Conservation (phyloP, 2,888 invertebrate species). For the Yponomeuta cagnagella region DNA sequence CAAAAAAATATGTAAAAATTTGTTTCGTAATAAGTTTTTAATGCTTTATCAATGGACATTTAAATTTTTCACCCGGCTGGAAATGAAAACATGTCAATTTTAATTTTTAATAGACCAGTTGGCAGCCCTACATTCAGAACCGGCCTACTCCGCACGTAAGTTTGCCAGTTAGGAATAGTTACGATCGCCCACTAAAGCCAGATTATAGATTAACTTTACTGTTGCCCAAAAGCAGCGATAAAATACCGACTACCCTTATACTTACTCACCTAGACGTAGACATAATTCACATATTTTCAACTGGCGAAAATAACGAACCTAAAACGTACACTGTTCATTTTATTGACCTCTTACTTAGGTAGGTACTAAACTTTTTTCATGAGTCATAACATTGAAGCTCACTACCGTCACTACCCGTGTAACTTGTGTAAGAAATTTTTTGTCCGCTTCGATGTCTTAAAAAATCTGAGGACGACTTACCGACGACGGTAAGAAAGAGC, state of each 20-base stretch:
- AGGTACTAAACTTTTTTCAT: neutral
- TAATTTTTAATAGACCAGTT: neutral
- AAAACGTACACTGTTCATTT: neutral
- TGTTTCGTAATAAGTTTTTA: no score
- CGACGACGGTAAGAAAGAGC: no score
- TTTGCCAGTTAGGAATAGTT: neutral
- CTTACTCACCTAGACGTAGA: neutral
- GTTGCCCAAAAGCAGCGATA: neutral
- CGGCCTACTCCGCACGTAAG: neutral
- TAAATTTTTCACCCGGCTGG: no score
- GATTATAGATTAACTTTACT: slow-evolving; percentile 1
- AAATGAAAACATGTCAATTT: no score
- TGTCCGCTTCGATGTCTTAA: no score
- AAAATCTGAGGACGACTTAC: no score
- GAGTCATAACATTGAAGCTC: neutral
- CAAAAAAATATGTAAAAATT: no score
- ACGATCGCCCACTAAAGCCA: neutral
- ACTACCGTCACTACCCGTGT: no score
- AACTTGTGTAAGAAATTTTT: no score
- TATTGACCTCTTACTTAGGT: neutral
- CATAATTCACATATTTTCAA: neutral
- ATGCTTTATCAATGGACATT: no score
- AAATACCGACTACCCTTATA: neutral
- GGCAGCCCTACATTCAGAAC: neutral
- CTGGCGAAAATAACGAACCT: neutral